Evolutionary conservation across 2,888 invertebrate genomes (phyloP).

Genomic region (Allygus modestus): DNA sequence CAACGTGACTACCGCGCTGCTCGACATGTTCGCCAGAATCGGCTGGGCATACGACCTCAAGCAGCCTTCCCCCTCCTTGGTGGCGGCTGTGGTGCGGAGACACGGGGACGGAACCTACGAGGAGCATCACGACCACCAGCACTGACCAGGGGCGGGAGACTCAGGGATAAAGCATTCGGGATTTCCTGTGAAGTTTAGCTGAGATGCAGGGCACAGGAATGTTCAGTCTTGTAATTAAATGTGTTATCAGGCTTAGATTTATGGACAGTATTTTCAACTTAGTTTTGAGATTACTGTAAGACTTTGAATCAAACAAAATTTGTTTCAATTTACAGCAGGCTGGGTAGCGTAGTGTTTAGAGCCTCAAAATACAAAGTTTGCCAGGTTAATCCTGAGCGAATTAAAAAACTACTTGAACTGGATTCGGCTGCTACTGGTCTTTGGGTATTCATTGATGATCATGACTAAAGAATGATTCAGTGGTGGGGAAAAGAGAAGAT

Average conservation of each 20-base stretch:
- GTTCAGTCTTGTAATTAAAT: background rate
- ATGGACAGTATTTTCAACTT: no score
- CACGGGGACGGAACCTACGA: constrained; percentile 77
- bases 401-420: no score
- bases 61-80: constrained; percentile 78
- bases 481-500: no score
- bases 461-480: no score
- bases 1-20: constrained; percentile 78
- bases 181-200: background rate
- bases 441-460: no score
- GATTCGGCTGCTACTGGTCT: no score
- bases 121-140: background rate
- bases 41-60: constrained; percentile 89
- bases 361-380: no score
- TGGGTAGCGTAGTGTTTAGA: no score
- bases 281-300: no score
- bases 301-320: no score
- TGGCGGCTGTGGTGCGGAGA: constrained; percentile 77
- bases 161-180: background rate
- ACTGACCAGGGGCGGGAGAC: background rate
- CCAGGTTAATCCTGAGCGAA: no score
- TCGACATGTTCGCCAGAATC: constrained; percentile 76
- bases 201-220: background rate
- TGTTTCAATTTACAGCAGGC: no score
- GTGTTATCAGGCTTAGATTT: background rate